Evolutionary conservation across 2,888 invertebrate genomes (phyloP).

Genomic region (Cordilura impudica): DNA sequence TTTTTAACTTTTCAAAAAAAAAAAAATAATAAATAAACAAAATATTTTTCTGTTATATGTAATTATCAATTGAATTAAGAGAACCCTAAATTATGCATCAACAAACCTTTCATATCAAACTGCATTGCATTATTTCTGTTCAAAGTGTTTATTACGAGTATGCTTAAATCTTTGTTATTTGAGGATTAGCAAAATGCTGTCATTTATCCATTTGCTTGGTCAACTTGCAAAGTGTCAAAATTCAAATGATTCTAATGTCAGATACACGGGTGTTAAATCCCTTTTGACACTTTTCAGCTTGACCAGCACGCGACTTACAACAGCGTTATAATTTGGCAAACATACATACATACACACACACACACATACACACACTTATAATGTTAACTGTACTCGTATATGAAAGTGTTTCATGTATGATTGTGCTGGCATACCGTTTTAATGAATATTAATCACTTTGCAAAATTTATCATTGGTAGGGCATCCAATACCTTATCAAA

Average conservation of each 20-base stretch:
- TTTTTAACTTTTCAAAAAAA: too few relatives aligned
- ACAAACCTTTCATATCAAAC: neutral
- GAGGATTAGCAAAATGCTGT: conserved; percentile 14
- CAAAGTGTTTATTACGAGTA: neutral
- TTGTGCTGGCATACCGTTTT: conserved; percentile 20
- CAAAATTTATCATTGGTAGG: conserved; percentile 18
- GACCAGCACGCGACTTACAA: conserved; percentile 60
- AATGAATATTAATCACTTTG: conserved; percentile 50
- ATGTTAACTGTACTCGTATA: too few relatives aligned
- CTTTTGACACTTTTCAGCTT: conserved; percentile 63
- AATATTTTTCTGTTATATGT: too few relatives aligned
- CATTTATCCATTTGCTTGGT: conserved; percentile 42
- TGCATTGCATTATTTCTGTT: neutral
- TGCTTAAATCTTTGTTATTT: conserved; percentile 21
- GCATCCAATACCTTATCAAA: too few relatives aligned
- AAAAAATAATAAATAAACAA: too few relatives aligned
- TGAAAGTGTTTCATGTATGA: conserved; percentile 9
- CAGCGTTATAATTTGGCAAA: conserved; percentile 48
- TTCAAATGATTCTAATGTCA: conserved; percentile 35
- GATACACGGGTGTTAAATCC: conserved; percentile 65
- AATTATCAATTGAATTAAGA: too few relatives aligned
- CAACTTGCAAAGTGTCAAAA: conserved; percentile 44
- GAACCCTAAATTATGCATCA: too few relatives aligned
- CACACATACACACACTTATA: too few relatives aligned
- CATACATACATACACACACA: neutral